Percentiles rank a stretch among this genome's conserved stretches.
phyloP scores from a whole-genome alignment of 2,113 vertebrate species.

The Cochlearius cochlearius region DNA sequence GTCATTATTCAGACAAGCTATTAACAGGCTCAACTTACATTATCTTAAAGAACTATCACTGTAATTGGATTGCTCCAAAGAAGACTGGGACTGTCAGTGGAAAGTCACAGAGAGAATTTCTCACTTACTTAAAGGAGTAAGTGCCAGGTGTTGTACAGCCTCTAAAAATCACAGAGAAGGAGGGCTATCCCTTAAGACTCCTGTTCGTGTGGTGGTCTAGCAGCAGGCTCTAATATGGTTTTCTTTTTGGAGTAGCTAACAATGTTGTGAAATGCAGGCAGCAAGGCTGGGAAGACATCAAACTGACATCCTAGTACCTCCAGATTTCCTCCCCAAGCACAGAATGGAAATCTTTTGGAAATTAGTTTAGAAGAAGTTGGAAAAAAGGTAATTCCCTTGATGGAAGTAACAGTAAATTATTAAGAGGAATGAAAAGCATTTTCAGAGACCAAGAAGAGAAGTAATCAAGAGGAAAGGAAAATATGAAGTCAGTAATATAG shows the following conservation, averaged over 20 bases:
- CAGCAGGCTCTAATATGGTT: not conserved
- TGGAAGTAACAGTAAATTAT: not conserved
- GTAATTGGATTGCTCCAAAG: not conserved
- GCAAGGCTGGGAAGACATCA: not conserved
- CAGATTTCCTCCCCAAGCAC: not conserved
- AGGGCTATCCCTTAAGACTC: not conserved
- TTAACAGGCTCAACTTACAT: not conserved
- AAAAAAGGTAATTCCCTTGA: not conserved
- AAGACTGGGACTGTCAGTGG: not conserved
- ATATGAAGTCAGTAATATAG: not conserved
- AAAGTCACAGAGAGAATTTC: not conserved
- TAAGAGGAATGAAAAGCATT: not conserved
- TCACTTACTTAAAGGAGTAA: not conserved
- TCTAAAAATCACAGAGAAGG: not conserved
- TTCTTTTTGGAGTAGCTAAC: not conserved
- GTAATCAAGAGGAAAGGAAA: not conserved
- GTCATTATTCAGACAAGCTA: not conserved
- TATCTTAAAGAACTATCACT: not conserved
- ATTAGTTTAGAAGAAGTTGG: not conserved
- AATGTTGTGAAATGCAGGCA: not conserved
- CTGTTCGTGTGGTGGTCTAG: not conserved
- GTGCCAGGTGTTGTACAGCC: not conserved
- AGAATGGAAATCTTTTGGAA: not conserved
- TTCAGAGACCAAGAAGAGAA: not conserved
- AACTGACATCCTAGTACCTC: not conserved